These are phyloP conservation scores for Alouatta palliata DNA, from an alignment of 2,113 vertebrate genomes.

Conservation along the genomic window DNA sequence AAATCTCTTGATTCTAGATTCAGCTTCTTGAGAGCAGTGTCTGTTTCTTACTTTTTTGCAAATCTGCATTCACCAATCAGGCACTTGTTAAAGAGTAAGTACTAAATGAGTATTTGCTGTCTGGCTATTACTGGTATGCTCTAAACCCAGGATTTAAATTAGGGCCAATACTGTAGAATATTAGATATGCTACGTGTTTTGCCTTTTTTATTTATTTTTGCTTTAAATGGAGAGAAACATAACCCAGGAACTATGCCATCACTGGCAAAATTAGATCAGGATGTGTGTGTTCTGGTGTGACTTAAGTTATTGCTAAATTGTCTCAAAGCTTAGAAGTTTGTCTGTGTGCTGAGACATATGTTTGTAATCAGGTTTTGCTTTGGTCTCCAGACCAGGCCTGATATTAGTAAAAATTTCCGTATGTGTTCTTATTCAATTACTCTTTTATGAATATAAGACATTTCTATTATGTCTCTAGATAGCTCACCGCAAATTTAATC, in stretches of 20 bases:
- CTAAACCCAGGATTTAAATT: not conserved
- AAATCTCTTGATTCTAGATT: not conserved
- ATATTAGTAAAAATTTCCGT: conserved; percentile 24
- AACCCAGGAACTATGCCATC: not conserved
- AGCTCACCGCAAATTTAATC: not conserved
- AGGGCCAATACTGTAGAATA: not conserved
- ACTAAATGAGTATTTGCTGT: not conserved
- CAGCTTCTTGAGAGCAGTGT: not conserved
- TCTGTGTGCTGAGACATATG: not conserved
- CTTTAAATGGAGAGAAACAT: not conserved
- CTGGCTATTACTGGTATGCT: not conserved
- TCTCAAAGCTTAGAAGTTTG: conserved; percentile 5
- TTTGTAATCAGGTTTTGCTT: conserved; percentile 21
- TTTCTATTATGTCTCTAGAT: not conserved
- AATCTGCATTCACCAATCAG: not conserved
- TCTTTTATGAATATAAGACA: not conserved
- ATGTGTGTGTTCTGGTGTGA: not conserved
- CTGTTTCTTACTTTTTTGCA: not conserved
- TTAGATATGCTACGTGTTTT: not conserved
- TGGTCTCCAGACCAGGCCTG: not conserved
- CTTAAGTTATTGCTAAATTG: not conserved
- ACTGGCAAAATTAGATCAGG: not conserved
- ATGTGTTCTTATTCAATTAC: not conserved
- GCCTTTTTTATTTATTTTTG: not conserved
- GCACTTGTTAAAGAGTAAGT: not conserved